phyloP scores from a whole-genome alignment of 2,113 vertebrate genomes.

The Triplophysa dalaica region DNA sequence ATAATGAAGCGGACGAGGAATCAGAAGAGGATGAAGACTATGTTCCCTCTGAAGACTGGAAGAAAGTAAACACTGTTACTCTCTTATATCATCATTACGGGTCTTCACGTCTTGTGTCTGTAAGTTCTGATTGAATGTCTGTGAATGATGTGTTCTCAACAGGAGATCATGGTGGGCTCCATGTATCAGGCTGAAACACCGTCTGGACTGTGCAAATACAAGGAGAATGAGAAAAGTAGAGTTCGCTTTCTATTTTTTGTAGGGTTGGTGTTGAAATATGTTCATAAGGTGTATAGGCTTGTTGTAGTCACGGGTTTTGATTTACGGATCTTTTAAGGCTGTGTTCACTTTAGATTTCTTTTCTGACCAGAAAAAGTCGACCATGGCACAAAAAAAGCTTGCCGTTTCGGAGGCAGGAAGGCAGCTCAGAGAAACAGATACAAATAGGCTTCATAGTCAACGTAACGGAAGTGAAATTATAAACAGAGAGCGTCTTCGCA shows the following conservation, averaged over 20 bases:
- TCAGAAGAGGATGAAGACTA: slow-evolving; percentile 99
- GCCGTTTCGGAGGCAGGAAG: no score
- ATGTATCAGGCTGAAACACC: slow-evolving; percentile 99
- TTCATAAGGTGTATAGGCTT: no score
- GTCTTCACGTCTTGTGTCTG: background rate
- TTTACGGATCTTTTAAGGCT: no score
- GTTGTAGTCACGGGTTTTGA: no score
- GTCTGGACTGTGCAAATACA: slow-evolving; percentile 87
- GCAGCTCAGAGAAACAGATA: no score
- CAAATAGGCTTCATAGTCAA: no score
- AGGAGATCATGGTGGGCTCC: slow-evolving; percentile 99
- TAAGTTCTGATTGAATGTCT: slow-evolving; percentile 34
- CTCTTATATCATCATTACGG: background rate
- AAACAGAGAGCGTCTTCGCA: no score
- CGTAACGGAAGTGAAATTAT: no score
- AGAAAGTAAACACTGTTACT: slow-evolving; percentile 80
- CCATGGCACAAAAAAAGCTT: no score
- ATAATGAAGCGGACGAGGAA: slow-evolving; percentile 88
- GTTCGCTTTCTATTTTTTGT: background rate
- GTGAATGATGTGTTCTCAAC: slow-evolving; percentile 47
- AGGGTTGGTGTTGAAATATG: no score
- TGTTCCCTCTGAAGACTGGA: slow-evolving; percentile 98
- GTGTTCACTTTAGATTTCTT: no score
- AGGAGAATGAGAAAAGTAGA: slow-evolving; percentile 93
- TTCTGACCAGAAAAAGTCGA: no score